phyloP scores from a whole-genome alignment of 1,140 invertebrate genomes.

The Idris sp. region DNA sequence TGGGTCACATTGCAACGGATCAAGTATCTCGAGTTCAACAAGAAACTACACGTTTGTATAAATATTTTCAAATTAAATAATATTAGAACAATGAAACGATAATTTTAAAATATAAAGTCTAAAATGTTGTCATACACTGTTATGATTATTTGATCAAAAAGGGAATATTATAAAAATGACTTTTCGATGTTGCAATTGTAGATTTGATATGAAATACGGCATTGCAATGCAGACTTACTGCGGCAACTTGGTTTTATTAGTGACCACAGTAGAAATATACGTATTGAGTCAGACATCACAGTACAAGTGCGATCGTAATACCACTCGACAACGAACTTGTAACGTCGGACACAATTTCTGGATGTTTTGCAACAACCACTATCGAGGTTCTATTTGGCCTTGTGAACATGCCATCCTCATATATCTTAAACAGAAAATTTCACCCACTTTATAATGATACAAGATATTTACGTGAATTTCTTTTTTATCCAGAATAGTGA shows the following conservation, averaged over 20 bases:
- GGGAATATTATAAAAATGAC: no score
- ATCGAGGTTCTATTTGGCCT: slow-evolving; percentile 26
- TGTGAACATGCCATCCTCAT: not conserved
- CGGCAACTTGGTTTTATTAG: slow-evolving; percentile 44
- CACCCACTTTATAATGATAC: no score
- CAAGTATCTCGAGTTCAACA: slow-evolving; percentile 46
- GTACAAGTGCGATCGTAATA: slow-evolving; percentile 39
- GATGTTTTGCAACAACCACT: slow-evolving; percentile 28
- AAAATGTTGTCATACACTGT: no score
- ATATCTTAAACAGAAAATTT: no score
- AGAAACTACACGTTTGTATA: slow-evolving; percentile 41
- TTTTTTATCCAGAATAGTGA: no score
- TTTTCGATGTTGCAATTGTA: slow-evolving; percentile 25
- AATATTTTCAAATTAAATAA: no score
- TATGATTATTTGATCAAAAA: no score
- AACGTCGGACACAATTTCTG: slow-evolving; percentile 40
- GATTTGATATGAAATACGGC: slow-evolving; percentile 27
- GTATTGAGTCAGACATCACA: slow-evolving; percentile 57
- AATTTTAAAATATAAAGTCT: no score
- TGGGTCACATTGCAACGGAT: slow-evolving; percentile 52
- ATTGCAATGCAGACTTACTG: slow-evolving; percentile 26
- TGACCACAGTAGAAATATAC: slow-evolving; percentile 54
- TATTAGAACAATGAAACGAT: no score
- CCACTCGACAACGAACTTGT: slow-evolving; percentile 45
- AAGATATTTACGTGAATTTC: no score